phyloP scores from a whole-genome alignment of 2,888 invertebrate species.

The Polymixis flavicincta region DNA sequence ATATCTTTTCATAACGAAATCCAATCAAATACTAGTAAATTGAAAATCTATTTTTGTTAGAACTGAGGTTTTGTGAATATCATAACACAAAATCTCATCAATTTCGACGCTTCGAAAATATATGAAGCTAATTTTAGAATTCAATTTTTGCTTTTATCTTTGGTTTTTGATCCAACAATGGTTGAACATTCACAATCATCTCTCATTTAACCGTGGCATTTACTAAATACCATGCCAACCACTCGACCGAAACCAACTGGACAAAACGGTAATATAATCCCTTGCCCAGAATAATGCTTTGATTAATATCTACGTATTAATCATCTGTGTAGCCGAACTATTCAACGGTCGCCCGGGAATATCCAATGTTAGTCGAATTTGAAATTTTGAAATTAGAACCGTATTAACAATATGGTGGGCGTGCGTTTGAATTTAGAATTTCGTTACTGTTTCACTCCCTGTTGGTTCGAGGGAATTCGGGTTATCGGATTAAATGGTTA shows the following conservation, averaged over 20 bases:
- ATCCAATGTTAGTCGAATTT: conserved; percentile 81
- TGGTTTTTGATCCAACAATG: not conserved
- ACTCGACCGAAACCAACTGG: conserved; percentile 43
- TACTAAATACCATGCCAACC: conserved; percentile 36
- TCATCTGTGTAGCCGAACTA: conserved; percentile 84
- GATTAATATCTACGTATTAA: conserved; percentile 85
- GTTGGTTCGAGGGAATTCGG: conserved; percentile 56
- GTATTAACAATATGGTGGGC: conserved; percentile 80
- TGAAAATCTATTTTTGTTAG: conserved; percentile 12
- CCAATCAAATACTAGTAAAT: conserved; percentile 27
- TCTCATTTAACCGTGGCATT: conserved; percentile 30
- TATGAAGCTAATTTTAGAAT: not conserved
- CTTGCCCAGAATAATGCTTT: conserved; percentile 78
- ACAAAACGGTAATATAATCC: conserved; percentile 60
- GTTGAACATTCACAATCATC: not conserved
- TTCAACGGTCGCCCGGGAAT: conserved; percentile 83
- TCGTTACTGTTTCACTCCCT: conserved; percentile 66
- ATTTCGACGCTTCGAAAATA: not conserved
- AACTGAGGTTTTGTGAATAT: not conserved
- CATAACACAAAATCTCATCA: not conserved
- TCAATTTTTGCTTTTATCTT: conserved; percentile 20
- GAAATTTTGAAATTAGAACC: conserved; percentile 83
- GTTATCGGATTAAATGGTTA: conserved; percentile 59
- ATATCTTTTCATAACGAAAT: conserved; percentile 6
- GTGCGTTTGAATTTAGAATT: conserved; percentile 73